Percentiles rank a stretch among this genome's conserved stretches.
Evolutionary conservation across 2,888 invertebrate genomes (phyloP).

Genomic region (Poecilus cupreus): DNA sequence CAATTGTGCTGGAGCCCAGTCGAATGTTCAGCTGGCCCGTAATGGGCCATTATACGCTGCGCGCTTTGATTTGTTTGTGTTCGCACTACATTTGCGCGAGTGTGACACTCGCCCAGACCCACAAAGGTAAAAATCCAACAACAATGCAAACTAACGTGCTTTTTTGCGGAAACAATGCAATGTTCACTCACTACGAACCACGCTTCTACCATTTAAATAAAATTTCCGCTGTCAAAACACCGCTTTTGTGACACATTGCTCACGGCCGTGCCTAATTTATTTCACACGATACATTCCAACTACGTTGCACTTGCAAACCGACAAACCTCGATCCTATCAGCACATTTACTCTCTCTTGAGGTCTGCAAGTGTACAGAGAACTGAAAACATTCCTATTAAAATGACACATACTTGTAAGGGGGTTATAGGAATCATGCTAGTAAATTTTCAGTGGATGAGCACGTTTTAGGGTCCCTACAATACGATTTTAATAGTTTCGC

Average conservation of each 20-base stretch:
- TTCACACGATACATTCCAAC: too few species aligned
- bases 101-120: conserved; percentile 37
- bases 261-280: too few species aligned
- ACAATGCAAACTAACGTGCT: conserved; percentile 63
- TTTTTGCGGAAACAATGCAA: conserved; percentile 30
- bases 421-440: too few species aligned
- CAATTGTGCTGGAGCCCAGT: conserved; percentile 61
- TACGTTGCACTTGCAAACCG: too few species aligned
- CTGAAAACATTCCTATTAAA: too few species aligned
- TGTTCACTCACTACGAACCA: neutral
- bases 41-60: conserved; percentile 64
- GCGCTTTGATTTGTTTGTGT: conserved; percentile 65
- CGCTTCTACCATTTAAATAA: conserved; percentile 34
- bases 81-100: conserved; percentile 63
- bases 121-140: conserved; percentile 64
- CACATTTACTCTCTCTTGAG: too few species aligned
- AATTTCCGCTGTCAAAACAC: conserved; percentile 50
- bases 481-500: too few species aligned
- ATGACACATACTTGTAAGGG: too few species aligned
- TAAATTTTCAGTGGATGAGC: too few species aligned
- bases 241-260: conserved; percentile 47
- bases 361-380: too few species aligned
- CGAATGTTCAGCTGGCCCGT: conserved; percentile 61
- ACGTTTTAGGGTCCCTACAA: too few species aligned
- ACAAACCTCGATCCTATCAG: too few species aligned